These are phyloP conservation scores for Peromyscus attwateri DNA, from an alignment of 2,797 vertebrate genomes.

Conservation along the genomic window DNA sequence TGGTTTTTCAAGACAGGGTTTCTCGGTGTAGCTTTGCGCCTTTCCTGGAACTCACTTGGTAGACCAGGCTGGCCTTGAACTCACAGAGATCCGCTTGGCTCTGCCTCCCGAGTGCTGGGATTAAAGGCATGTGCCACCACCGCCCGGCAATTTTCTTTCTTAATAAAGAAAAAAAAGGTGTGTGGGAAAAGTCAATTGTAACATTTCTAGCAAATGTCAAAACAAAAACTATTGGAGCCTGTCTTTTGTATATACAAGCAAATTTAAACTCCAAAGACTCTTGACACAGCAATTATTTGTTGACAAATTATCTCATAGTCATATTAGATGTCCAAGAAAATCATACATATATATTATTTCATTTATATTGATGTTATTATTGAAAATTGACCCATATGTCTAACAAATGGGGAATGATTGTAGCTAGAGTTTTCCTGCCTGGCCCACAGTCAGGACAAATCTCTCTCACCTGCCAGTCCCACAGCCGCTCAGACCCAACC, in stretches of 20 bases:
- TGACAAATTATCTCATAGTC: background rate
- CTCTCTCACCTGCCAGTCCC: no score
- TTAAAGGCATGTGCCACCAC: no score
- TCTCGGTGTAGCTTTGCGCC: no score
- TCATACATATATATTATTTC: background rate
- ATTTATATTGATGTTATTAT: background rate
- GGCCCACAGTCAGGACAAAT: no score
- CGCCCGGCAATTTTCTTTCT: no score
- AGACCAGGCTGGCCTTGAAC: no score
- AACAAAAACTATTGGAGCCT: background rate
- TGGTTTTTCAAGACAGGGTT: no score
- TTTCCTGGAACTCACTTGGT: no score
- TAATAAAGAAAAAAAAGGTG: background rate
- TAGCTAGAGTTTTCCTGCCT: no score
- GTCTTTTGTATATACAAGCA: conserved; percentile 8
- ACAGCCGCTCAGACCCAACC: no score
- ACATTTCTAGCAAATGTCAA: background rate
- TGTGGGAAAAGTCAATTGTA: conserved; percentile 2
- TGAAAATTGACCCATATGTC: conserved; percentile 2
- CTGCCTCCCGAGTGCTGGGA: no score
- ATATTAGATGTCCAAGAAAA: background rate
- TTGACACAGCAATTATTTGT: background rate
- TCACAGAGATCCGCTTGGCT: no score
- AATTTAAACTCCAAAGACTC: background rate
- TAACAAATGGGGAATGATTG: background rate